phyloP scores from a whole-genome alignment of 2,888 invertebrate species.

The Dasypogon diadema region DNA sequence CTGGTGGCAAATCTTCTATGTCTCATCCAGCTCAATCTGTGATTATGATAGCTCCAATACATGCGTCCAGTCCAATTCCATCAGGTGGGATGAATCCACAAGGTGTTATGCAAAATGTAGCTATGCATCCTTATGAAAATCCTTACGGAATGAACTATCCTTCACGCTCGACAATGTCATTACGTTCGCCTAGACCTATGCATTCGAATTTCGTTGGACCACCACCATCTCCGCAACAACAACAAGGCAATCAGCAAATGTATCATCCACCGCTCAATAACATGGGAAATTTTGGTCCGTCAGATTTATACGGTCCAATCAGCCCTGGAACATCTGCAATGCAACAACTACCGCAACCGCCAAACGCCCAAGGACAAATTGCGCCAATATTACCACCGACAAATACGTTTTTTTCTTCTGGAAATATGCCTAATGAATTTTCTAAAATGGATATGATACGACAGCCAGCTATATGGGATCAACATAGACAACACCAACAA shows the following conservation, averaged over 20 bases:
- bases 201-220: slow-evolving; percentile 51
- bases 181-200: slow-evolving; percentile 53
- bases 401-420: slow-evolving; percentile 51
- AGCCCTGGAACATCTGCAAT: slow-evolving; percentile 29
- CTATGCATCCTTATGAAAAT: slow-evolving; percentile 53
- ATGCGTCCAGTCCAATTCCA: slow-evolving; percentile 55
- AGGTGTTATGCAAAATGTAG: slow-evolving; percentile 54
- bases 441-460: slow-evolving; percentile 54
- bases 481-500: slow-evolving; percentile 54
- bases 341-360: slow-evolving; percentile 18
- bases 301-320: slow-evolving; percentile 54
- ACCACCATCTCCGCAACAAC: slow-evolving; percentile 54
- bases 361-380: slow-evolving; percentile 49
- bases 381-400: slow-evolving; percentile 52
- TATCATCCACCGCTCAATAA: slow-evolving; percentile 51
- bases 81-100: slow-evolving; percentile 50
- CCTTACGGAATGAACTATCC: slow-evolving; percentile 52
- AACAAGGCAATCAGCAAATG: slow-evolving; percentile 55
- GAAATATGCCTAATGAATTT: slow-evolving; percentile 52
- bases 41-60: slow-evolving; percentile 57
- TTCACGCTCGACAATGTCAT: slow-evolving; percentile 41
- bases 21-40: slow-evolving; percentile 55
- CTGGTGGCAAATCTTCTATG: slow-evolving; percentile 45
- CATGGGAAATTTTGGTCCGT: slow-evolving; percentile 56
- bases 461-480: slow-evolving; percentile 56